Conservation (phyloP, 2,113 vertebrate species). For the Ictalurus punctatus region DNA sequence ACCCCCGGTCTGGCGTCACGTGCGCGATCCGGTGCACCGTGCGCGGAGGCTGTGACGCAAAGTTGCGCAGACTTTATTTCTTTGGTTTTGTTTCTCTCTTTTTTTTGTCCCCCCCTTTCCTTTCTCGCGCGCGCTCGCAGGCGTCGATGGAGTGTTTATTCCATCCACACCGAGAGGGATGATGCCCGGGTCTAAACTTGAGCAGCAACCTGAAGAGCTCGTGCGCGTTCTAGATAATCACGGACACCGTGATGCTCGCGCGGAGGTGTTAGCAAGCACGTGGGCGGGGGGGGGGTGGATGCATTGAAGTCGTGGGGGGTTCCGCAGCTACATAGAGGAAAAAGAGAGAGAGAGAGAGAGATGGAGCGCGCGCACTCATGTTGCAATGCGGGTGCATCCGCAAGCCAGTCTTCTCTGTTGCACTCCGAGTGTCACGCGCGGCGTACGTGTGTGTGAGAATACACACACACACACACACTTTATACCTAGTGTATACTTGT, state of each 20-base stretch:
- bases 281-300: neutral
- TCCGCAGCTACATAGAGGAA: neutral
- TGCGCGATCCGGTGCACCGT: neutral
- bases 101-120: neutral
- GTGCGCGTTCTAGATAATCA: neutral
- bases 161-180: neutral
- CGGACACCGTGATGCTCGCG: neutral
- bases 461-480: neutral
- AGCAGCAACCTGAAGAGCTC: neutral
- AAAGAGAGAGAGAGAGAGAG: neutral
- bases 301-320: accelerated
- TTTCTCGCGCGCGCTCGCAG: neutral
- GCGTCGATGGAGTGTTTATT: neutral
- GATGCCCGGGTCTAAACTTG: neutral
- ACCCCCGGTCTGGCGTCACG: neutral
- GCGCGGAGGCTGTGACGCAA: neutral
- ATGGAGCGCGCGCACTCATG: neutral
- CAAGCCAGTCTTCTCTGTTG: neutral
- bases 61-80: neutral
- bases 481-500: neutral
- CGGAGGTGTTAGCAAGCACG: neutral
- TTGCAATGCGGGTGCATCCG: neutral
- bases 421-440: neutral
- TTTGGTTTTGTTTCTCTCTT: neutral
- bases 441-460: neutral